These are phyloP conservation scores for Chiropotes sagulatus DNA, from an alignment of 2,797 vertebrate species.

Conservation along the genomic window DNA sequence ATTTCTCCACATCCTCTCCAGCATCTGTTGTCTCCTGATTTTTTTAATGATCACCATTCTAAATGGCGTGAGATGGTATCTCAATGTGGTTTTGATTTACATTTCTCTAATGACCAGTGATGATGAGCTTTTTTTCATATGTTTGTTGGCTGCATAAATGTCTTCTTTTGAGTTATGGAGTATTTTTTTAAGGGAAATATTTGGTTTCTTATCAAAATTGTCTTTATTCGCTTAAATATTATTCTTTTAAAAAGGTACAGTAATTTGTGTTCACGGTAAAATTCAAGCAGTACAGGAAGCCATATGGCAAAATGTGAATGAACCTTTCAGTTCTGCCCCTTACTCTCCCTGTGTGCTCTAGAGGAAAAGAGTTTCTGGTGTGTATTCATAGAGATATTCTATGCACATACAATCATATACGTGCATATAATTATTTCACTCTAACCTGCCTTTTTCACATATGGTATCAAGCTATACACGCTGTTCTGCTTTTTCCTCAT, in stretches of 20 bases:
- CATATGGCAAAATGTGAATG: not conserved
- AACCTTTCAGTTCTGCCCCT: not conserved
- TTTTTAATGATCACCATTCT: no score
- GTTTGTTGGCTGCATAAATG: no score
- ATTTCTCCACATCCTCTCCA: no score
- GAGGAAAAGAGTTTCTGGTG: not conserved
- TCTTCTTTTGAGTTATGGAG: not conserved
- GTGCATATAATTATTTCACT: not conserved
- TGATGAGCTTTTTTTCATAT: no score
- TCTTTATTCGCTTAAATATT: not conserved
- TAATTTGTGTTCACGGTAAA: not conserved
- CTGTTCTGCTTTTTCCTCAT: not conserved
- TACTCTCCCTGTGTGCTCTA: not conserved
- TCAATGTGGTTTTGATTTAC: no score
- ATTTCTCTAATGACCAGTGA: no score
- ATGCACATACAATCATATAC: not conserved
- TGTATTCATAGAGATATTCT: not conserved
- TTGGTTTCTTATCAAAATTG: not conserved
- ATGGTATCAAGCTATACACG: not conserved
- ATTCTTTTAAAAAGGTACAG: not conserved
- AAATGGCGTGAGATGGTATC: no score
- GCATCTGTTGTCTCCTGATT: no score
- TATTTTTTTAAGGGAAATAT: not conserved
- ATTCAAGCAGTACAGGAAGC: not conserved
- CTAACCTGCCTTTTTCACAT: not conserved